A percentile compares a stretch with the other conserved stretches of the same genome.
These are phyloP conservation scores for Drosophila anomalipes DNA, from an alignment of 2,888 invertebrate species.

Conservation along the genomic window DNA sequence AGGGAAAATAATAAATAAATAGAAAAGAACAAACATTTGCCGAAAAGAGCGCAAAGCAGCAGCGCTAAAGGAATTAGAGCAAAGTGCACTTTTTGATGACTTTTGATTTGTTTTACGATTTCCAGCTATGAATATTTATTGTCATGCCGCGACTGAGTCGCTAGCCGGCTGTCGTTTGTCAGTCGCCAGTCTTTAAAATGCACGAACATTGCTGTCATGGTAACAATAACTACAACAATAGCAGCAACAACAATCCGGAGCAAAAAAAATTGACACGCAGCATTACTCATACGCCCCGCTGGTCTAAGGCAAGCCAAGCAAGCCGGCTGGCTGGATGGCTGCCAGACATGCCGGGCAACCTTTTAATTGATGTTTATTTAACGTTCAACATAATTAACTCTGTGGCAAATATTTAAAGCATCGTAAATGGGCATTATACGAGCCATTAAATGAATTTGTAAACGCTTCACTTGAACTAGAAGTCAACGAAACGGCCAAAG, in stretches of 20 bases:
- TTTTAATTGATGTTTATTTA: constrained; percentile 82
- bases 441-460: constrained; percentile 80
- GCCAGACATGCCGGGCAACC: constrained; percentile 32
- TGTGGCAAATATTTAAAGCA: constrained; percentile 80
- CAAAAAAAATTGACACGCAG: constrained; percentile 58
- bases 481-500: constrained; percentile 26
- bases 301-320: constrained; percentile 8
- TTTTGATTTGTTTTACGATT: constrained; percentile 80
- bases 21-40: constrained; percentile 20
- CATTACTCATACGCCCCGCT: constrained; percentile 61
- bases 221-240: constrained; percentile 40
- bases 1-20: constrained; percentile 4
- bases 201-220: constrained; percentile 70
- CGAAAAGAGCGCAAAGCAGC: constrained; percentile 25
- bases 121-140: constrained; percentile 80
- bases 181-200: constrained; percentile 73
- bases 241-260: constrained; percentile 15
- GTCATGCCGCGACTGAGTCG: constrained; percentile 61
- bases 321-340: background rate
- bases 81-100: constrained; percentile 80
- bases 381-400: constrained; percentile 79
- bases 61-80: constrained; percentile 69
- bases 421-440: constrained; percentile 78
- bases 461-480: constrained; percentile 76
- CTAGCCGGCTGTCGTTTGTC: constrained; percentile 14